Evolutionary conservation across 2,797 vertebrate genomes (phyloP).

Genomic region (Borostomias antarcticus): DNA sequence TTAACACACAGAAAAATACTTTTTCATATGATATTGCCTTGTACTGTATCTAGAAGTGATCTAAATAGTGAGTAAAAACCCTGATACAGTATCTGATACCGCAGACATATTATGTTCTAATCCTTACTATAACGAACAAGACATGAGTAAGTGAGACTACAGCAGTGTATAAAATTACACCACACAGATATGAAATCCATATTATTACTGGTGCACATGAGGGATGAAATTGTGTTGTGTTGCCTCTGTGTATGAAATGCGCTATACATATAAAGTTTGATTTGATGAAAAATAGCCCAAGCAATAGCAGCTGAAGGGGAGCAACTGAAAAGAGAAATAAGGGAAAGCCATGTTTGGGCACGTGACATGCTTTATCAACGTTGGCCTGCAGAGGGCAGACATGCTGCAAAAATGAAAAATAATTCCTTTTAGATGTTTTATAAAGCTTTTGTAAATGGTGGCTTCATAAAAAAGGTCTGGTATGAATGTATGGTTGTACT

Average conservation of each 20-base stretch:
- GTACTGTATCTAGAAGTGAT: not conserved
- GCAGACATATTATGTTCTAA: not conserved
- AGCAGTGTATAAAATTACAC: too few species aligned
- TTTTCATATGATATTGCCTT: not conserved
- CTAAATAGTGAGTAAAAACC: not conserved
- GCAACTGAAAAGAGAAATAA: too few species aligned
- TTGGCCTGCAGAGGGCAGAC: constrained; percentile 7
- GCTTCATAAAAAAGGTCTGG: not conserved
- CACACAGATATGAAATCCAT: too few species aligned
- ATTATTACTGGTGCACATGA: too few species aligned
- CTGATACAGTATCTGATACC: not conserved
- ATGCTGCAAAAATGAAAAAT: not conserved
- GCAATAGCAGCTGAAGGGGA: too few species aligned
- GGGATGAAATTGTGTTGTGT: too few species aligned
- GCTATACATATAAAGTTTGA: too few species aligned
- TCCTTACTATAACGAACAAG: not conserved
- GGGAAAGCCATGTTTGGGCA: too few species aligned
- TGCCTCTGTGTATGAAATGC: too few species aligned
- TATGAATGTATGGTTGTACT: not conserved
- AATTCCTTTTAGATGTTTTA: not conserved
- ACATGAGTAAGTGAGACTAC: too few species aligned
- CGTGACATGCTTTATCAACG: not conserved
- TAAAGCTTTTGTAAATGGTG: not conserved
- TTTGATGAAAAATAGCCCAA: too few species aligned
- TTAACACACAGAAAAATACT: not conserved